Conservation (phyloP, 2,888 invertebrate species). For the Deroplatys truncata region DNA sequence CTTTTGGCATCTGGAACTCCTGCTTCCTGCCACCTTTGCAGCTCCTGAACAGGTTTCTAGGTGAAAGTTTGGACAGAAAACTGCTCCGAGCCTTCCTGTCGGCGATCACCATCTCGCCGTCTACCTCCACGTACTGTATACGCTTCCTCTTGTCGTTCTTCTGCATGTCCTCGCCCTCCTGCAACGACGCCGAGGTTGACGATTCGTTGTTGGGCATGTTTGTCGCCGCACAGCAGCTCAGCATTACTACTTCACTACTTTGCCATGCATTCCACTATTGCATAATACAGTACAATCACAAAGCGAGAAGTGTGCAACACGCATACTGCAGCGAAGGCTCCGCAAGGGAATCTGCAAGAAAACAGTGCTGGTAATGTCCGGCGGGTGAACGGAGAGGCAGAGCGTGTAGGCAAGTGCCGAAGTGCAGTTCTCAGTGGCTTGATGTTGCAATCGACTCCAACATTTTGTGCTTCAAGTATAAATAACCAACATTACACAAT, state of each 20-base stretch:
- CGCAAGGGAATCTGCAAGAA: not conserved
- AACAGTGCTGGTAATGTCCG: not conserved
- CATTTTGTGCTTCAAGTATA: no score
- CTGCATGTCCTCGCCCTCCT: not conserved
- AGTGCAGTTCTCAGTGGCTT: no score
- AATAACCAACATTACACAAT: no score
- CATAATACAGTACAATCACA: not conserved
- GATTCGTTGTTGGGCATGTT: not conserved
- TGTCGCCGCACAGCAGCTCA: not conserved
- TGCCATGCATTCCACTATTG: not conserved
- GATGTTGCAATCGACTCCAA: no score
- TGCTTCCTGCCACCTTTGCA: constrained; percentile 56
- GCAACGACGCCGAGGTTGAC: not conserved
- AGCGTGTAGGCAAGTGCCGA: no score
- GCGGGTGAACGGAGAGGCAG: not conserved
- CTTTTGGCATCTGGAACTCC: constrained; percentile 71
- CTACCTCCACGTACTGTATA: not conserved
- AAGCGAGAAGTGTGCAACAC: not conserved
- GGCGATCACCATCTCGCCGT: not conserved
- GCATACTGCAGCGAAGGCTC: no score
- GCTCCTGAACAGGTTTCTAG: constrained; percentile 59
- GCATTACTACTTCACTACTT: not conserved
- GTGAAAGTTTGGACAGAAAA: constrained; percentile 8
- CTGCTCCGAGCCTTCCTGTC: not conserved
- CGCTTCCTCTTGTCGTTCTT: constrained; percentile 7